Base-by-base conservation (phyloP, 92 coral and sea anemone species). In the Parazoanthus swiftii region DNA sequence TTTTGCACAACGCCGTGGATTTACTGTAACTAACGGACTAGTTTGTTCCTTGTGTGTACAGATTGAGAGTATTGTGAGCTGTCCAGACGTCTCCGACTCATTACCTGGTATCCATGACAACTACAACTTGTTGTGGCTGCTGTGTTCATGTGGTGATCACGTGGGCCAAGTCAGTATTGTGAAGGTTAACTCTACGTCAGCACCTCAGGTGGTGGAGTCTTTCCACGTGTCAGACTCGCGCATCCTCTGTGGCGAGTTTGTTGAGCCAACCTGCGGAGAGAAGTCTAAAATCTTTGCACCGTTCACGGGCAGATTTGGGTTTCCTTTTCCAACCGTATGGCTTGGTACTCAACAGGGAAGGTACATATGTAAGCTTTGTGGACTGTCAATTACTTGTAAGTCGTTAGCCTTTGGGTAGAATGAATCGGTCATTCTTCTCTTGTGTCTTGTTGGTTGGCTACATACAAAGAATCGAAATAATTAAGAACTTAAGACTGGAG, bases 291-390 rank as follows among this genome's bases (percentile, higher is more conserved):
- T 95, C n/a, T 92, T 93, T 29, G 94, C 93, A 36, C 91, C 96
- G 1, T 70, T 93, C 14, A 86, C 93, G 50, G 96, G 98, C 33
- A 89, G 93, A 85, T 97, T 92, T 89, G 99, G 99, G 26, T 97
- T 97, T 80, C 99, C 99, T 29, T 97, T 97, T 46, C 98, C 99
- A 20, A 97, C 99, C 38, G 95, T 97, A 43, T 97, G 99, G 99
- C 81, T 97, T 4, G 99, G 99, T 76, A 94, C 98, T 10, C 99
- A 94, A 77, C 93, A 95, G n/a, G 96, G 98, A 89, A 97, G 94
- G 99, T 97, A 29, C 33, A 29, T 29, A 29, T 29, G 33, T 29
- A 88, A 85, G 95, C 26, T 15, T 13, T 81, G 10, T 50, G 14
- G 6, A n/a, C 8, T 54, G 48, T 25, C 63, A 23, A 14, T 56